Base-by-base conservation (phyloP, 2,888 invertebrate species). In the Eudemis profundana region DNA sequence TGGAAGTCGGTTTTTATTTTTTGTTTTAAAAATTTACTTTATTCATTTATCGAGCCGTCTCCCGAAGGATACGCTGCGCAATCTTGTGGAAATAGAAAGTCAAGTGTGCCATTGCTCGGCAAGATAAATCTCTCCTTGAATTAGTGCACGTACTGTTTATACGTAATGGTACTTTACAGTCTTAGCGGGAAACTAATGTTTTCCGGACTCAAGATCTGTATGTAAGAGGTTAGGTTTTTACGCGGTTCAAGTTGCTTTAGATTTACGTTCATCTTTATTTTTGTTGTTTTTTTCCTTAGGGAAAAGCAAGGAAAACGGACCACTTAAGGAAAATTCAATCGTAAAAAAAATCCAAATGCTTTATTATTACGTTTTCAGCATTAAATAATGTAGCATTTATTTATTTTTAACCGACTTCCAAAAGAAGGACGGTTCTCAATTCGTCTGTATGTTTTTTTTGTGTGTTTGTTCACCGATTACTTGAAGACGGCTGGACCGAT, bases 21-120 rank as follows among this genome's bases (percentile, higher is more conserved):
- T n/a, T n/a, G n/a, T n/a, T n/a, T n/a, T n/a, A n/a, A n/a, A n/a
- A n/a, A n/a, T n/a, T n/a, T n/a, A n/a, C n/a, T 84, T 85, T 81
- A 79, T 81, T 84, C 85, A 84, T 87, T 87, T 86, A 86, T 84
- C 78, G 80, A 73, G 72, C 72, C 56, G 70, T 72, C 82, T 86
- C 81, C 81, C 79, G 71, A 71, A 82, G 84, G 87, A 85, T 85
- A 75, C 77, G 75, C 66, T 70, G 72, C 72, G 78, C 82, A 80
- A 85, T 84, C 78, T 76, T 76, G 74, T 78, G 87, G 85, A 87
- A 87, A 89, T 88, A 85, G 86, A 89, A 87, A 87, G 87, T 85
- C 85, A 86, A 87, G 83, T 82, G 81, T 78, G 76, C 79, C 83
- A 83, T 80, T 78, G 77, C 78, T 73, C 74, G 70, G 70, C 69